Evolutionary conservation across 1,140 invertebrate species (phyloP).

Genomic region (Stegodyphus mimosarum): DNA sequence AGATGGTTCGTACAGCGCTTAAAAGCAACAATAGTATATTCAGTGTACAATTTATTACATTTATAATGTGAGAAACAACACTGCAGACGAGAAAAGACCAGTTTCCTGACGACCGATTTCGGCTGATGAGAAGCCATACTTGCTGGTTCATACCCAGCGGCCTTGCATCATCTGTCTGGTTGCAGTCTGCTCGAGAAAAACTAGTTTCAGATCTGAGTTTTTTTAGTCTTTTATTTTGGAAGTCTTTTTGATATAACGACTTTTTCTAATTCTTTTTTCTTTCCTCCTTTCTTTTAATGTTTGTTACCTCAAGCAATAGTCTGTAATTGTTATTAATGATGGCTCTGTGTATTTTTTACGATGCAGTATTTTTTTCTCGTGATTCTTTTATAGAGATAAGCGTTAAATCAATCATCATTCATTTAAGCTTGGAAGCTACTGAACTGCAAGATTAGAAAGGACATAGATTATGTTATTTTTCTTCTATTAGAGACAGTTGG

Average conservation of each 20-base stretch:
- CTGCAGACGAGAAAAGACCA: too few relatives aligned
- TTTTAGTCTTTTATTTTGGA: too few relatives aligned
- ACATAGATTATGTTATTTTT: constrained; percentile 19
- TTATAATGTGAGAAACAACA: neutral
- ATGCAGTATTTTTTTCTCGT: constrained; percentile 4
- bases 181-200: constrained; percentile 10
- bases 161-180: constrained; percentile 38
- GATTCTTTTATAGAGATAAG: constrained; percentile 15
- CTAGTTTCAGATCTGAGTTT: neutral
- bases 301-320: neutral
- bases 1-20: too few relatives aligned
- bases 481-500: too few relatives aligned
- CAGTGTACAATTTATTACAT: too few relatives aligned
- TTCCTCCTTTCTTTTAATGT: neutral
- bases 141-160: neutral
- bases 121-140: neutral
- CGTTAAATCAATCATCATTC: constrained; percentile 18
- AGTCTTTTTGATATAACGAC: too few relatives aligned
- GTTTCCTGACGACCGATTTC: constrained; percentile 2
- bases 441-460: neutral
- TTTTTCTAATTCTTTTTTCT: too few relatives aligned
- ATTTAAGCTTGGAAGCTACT: neutral
- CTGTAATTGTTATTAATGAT: constrained; percentile 28
- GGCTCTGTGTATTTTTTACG: constrained; percentile 7
- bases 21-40: too few relatives aligned